Percentiles rank a stretch among this genome's conserved stretches.
Evolutionary conservation across 30 jellyfish, hydroid and myxozoan species (phyloP).

Genomic region (Hydractinia echinata): DNA sequence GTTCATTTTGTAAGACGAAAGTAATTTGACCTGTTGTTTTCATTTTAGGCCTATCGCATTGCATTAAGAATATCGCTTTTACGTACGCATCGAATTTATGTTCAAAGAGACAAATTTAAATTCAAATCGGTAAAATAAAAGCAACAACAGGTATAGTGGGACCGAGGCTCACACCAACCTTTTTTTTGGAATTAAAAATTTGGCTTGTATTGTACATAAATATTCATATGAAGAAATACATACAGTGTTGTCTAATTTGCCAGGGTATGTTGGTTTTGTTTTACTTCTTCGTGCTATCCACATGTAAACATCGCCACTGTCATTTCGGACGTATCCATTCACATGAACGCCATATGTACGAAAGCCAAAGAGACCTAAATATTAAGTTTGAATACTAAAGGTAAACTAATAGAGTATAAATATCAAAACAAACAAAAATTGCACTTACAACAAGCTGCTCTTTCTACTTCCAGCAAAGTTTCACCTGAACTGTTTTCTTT

Average conservation of each 20-base stretch:
- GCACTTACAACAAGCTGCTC: slow-evolving; percentile 69
- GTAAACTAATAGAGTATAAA: background rate
- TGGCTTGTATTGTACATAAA: no score
- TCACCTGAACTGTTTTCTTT: slow-evolving; percentile 47
- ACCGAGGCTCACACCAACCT: no score
- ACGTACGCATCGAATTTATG: no score
- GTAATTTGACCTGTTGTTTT: no score
- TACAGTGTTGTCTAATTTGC: slow-evolving; percentile 79
- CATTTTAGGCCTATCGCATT: no score
- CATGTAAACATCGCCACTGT: slow-evolving; percentile 57
- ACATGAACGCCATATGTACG: slow-evolving; percentile 75
- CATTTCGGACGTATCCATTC: slow-evolving; percentile 67
- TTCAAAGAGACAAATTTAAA: no score
- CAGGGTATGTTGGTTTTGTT: slow-evolving; percentile 81
- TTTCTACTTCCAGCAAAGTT: slow-evolving; percentile 54
- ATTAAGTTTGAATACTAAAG: background rate
- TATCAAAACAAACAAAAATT: background rate
- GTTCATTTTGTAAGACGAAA: no score
- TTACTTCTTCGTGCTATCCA: slow-evolving; percentile 79
- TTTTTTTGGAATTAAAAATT: no score
- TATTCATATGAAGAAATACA: background rate
- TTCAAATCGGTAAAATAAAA: no score
- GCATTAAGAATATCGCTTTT: no score
- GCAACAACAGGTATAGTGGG: no score
- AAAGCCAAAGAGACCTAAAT: slow-evolving; percentile 65